phyloP scores from a whole-genome alignment of 1,140 invertebrate species.

The Scaptomyza graminum region DNA sequence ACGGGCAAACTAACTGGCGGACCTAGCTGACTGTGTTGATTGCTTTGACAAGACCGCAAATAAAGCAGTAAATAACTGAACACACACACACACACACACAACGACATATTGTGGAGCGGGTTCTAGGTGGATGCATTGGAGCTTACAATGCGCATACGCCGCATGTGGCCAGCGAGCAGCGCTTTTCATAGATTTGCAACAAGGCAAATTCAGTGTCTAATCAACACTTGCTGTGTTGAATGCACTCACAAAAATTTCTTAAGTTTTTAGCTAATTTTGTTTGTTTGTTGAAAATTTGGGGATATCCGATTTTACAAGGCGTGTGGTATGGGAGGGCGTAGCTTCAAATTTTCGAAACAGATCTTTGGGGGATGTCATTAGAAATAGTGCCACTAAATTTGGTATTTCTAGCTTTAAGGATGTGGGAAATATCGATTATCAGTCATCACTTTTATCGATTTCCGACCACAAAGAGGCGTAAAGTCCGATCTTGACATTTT shows the following conservation, averaged over 20 bases:
- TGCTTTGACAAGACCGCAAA: conserved; percentile 79
- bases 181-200: conserved; percentile 8
- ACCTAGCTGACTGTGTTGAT: conserved; percentile 66
- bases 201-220: not conserved
- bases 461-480: no score
- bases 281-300: no score
- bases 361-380: no score
- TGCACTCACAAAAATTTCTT: not conserved
- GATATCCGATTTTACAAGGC: no score
- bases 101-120: not conserved
- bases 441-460: no score
- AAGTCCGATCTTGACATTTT: no score
- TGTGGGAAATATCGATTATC: no score
- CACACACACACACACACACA: not conserved
- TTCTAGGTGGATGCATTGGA: conserved; percentile 5
- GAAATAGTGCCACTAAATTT: no score
- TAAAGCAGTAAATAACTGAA: conserved; percentile 75
- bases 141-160: conserved; percentile 69
- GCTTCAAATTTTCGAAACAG: no score
- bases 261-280: no score
- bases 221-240: not conserved
- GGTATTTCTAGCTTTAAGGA: no score
- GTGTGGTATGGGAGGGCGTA: no score
- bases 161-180: conserved; percentile 23
- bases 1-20: conserved; percentile 1